Evolutionary conservation across 2,888 invertebrate genomes (phyloP).

Genomic region (Yponomeuta evonymella): DNA sequence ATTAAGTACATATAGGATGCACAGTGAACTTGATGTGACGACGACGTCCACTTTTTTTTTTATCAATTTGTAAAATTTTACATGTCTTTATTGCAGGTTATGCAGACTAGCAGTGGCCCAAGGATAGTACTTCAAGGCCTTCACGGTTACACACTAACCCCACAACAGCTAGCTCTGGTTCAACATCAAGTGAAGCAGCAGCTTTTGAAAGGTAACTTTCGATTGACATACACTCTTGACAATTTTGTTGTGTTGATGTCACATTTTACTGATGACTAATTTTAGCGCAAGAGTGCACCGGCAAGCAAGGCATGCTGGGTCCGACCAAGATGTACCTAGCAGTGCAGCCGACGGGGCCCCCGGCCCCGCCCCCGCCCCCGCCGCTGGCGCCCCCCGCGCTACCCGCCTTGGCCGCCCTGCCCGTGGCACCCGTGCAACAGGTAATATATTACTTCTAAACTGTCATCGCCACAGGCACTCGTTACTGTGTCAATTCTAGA

Average conservation of each 20-base stretch:
- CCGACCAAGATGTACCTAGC: constrained; percentile 91
- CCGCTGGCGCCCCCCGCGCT: constrained; percentile 43
- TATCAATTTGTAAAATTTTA: neutral
- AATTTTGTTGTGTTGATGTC: constrained; percentile 3
- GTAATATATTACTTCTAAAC: constrained; percentile 68
- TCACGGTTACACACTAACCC: constrained; percentile 88
- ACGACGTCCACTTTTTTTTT: neutral
- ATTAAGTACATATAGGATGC: no score
- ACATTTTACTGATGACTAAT: constrained; percentile 21
- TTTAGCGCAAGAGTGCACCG: constrained; percentile 89
- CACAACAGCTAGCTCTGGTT: constrained; percentile 86
- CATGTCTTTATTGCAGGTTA: constrained; percentile 67
- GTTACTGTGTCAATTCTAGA: no score
- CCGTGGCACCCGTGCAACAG: constrained; percentile 49
- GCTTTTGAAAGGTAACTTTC: constrained; percentile 82
- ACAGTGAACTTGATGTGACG: no score
- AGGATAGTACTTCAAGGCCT: constrained; percentile 90
- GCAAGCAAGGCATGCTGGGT: constrained; percentile 89
- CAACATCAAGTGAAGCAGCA: constrained; percentile 94
- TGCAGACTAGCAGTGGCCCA: constrained; percentile 89
- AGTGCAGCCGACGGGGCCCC: constrained; percentile 81
- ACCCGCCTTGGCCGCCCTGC: constrained; percentile 26
- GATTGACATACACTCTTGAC: neutral
- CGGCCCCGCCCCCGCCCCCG: constrained; percentile 35
- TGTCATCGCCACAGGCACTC: no score